These are phyloP conservation scores for Talpa occidentalis DNA, from an alignment of 2,113 vertebrate genomes.

Conservation along the genomic window DNA sequence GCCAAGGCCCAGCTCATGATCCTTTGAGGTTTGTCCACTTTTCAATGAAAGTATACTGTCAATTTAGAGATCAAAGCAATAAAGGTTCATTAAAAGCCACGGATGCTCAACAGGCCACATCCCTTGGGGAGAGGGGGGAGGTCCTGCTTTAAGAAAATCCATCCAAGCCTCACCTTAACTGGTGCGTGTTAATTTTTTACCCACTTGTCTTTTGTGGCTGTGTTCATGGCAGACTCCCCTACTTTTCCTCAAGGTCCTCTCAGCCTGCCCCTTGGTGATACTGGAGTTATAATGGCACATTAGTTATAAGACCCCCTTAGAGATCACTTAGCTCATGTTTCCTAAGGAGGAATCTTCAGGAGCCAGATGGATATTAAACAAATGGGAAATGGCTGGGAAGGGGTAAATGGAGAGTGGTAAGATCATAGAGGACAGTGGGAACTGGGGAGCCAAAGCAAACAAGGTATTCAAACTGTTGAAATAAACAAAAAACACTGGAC, in stretches of 20 bases:
- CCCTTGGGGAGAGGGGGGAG: not conserved
- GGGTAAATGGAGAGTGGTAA: not conserved
- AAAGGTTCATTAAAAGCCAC: constrained; percentile 30
- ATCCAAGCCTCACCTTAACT: constrained; percentile 24
- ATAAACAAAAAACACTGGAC: not conserved
- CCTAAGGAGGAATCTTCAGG: constrained; percentile 7
- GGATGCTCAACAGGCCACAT: not conserved
- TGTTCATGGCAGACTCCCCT: not conserved
- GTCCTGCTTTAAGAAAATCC: constrained; percentile 53
- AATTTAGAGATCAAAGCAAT: constrained; percentile 58
- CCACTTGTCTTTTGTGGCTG: not conserved
- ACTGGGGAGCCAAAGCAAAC: not conserved
- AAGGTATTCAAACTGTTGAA: not conserved
- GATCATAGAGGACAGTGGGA: not conserved
- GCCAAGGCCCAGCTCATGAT: not conserved
- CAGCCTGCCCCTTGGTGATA: not conserved
- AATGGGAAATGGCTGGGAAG: not conserved
- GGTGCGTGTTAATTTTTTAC: not conserved
- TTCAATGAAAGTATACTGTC: constrained; percentile 47
- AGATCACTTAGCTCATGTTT: constrained; percentile 1
- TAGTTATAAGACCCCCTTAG: not conserved
- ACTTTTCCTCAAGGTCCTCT: not conserved
- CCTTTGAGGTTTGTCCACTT: not conserved
- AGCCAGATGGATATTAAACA: constrained; percentile 22
- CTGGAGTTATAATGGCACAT: not conserved